Base-by-base conservation (phyloP, 2,113 vertebrate genomes). In the Siniperca chuatsi region DNA sequence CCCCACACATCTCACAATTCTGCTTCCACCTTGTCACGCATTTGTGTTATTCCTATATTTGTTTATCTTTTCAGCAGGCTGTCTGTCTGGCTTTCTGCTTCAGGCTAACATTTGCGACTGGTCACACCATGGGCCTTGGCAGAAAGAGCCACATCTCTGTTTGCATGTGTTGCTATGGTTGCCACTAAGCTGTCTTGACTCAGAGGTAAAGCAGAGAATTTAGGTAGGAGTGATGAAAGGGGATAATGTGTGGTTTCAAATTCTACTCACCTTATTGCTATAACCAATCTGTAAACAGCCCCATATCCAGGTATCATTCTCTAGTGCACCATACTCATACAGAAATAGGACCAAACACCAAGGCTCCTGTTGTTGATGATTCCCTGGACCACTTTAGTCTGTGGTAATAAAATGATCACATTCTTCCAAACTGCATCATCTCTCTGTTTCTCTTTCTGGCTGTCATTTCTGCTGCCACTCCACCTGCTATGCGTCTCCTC, bases 381-480 rank as follows among this genome's bases (percentile, higher is more conserved):
- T 87, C 69, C 55, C 77, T 18, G 60, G 60, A 75, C 79, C 77
- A 55, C 76, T 90, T 78, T 71, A 83, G 78, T 83, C 65, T 87
- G 71, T 66, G 44, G 52, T 73, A 60, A 77, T 89, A 68, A 90
- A 85, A 83, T 79, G 50, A 84, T 84, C 82, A 55, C 55, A 69
- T 79, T 86, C 54, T 68, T 58, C 37, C 83, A 85, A 84, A 87
- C 83, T 62, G 73, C 50, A 46, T 88, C 85, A 79, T 60, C 81
- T 72, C 68, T 79, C 75, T 54, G 35, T 75, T 11, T 50, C 69
- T 77, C 61, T 87, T 40, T 61, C 18, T 82, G 44, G 66, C 77
- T 55, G 82, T 81, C 60, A 52, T 81, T 70, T 83, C 58, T 71
- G 68, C 86, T 78, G 78, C 84, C 86, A 85, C 84, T 89, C 89